Conservation (phyloP, 2,888 invertebrate species). For the Agrypnus murinus region DNA sequence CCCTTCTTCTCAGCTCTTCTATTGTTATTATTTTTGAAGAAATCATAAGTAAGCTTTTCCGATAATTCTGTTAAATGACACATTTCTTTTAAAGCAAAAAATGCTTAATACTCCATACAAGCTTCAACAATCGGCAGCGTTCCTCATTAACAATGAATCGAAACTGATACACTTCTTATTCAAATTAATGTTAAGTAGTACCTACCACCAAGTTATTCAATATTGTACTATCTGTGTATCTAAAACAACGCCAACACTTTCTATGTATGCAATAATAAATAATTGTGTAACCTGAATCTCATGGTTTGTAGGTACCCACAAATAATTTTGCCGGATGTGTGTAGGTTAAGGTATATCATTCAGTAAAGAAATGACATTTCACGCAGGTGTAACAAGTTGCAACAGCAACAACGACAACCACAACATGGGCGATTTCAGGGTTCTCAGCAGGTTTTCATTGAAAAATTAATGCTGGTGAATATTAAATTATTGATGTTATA, state of each 20-base stretch:
- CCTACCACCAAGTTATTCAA: not conserved
- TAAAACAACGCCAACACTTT: conserved; percentile 10
- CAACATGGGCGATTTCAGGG: conserved; percentile 28
- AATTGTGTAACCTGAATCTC: conserved; percentile 20
- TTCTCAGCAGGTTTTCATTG: conserved; percentile 17
- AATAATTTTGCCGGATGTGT: conserved; percentile 34
- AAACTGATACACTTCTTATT: no score
- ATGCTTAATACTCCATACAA: no score
- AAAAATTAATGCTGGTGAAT: conserved; percentile 1
- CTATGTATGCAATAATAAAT: conserved; percentile 3
- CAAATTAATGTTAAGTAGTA: not conserved
- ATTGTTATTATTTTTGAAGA: no score
- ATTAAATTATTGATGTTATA: no score
- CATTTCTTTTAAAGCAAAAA: no score
- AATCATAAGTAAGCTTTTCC: no score
- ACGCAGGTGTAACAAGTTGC: conserved; percentile 14
- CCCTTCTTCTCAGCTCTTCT: no score
- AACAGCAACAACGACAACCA: not conserved
- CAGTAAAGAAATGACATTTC: conserved; percentile 17
- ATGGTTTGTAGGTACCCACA: no score
- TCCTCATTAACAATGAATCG: no score
- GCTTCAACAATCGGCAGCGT: no score
- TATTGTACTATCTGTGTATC: not conserved
- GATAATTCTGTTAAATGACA: no score
- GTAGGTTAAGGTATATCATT: conserved; percentile 34